These are phyloP conservation scores for Cottoperca gobio DNA, from an alignment of 2,797 vertebrate genomes.

Conservation along the genomic window DNA sequence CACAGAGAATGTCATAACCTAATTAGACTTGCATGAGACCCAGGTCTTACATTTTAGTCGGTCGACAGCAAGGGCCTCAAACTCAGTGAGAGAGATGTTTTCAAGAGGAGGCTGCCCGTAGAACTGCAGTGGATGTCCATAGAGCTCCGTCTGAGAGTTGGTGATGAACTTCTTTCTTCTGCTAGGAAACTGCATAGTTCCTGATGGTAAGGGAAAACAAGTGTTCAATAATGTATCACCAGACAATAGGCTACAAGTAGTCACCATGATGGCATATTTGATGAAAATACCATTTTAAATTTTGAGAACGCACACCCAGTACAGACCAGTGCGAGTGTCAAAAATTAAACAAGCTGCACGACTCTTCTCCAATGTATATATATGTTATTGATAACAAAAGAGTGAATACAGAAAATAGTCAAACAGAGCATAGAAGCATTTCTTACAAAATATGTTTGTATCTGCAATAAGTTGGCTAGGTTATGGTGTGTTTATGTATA, in stretches of 20 bases:
- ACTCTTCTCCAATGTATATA: too few relatives aligned
- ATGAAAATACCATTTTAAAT: background rate
- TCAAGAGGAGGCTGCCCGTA: slow-evolving; percentile 92
- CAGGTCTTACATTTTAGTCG: slow-evolving; percentile 89
- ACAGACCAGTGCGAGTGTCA: background rate
- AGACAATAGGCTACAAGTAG: background rate
- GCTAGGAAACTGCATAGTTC: slow-evolving; percentile 71
- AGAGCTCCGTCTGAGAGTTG: slow-evolving; percentile 78
- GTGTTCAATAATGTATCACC: background rate
- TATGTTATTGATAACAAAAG: too few relatives aligned
- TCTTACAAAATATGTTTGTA: background rate
- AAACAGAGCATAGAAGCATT: too few relatives aligned
- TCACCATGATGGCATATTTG: background rate
- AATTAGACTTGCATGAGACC: background rate
- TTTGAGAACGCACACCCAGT: too few relatives aligned
- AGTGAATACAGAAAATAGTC: background rate
- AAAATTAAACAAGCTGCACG: background rate
- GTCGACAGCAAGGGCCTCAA: slow-evolving; percentile 93
- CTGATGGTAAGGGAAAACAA: slow-evolving; percentile 11
- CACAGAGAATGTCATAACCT: background rate
- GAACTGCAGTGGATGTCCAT: slow-evolving; percentile 91
- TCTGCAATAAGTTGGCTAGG: background rate
- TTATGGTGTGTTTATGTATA: too few relatives aligned
- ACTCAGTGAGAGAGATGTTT: slow-evolving; percentile 91
- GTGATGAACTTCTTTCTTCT: slow-evolving; percentile 62